These are phyloP conservation scores for Raillietiella orientalis DNA, from an alignment of 2,888 invertebrate species.

Conservation along the genomic window DNA sequence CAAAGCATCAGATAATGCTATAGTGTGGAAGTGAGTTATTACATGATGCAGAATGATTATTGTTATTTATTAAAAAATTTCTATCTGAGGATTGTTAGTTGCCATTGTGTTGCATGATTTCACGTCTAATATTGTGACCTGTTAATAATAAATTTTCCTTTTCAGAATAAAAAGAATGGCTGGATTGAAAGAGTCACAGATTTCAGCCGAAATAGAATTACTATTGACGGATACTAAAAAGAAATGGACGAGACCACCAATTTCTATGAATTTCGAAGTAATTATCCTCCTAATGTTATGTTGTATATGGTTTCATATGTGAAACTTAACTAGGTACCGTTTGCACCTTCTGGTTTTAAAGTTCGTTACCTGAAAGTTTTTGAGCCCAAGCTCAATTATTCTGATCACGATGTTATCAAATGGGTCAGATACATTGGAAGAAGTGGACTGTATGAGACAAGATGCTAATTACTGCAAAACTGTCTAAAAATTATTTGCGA, in stretches of 20 bases:
- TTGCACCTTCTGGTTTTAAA: constrained; percentile 98
- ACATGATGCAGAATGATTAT: neutral
- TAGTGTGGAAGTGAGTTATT: constrained; percentile 54
- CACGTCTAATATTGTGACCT: too few species aligned
- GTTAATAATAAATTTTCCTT: too few species aligned
- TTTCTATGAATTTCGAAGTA: constrained; percentile 97
- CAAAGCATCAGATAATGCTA: constrained; percentile 97
- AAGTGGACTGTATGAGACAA: constrained; percentile 92
- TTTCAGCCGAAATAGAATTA: constrained; percentile 95
- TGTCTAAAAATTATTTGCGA: too few species aligned
- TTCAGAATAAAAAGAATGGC: constrained; percentile 22
- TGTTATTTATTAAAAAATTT: neutral
- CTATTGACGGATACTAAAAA: constrained; percentile 96
- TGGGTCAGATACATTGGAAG: constrained; percentile 99
- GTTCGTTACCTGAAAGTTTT: constrained; percentile 98
- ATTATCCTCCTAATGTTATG: constrained; percentile 5
- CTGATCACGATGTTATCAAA: constrained; percentile 99
- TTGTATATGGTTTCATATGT: constrained; percentile 4
- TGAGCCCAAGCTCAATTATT: constrained; percentile 96
- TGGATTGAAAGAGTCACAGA: constrained; percentile 91
- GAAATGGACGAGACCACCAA: constrained; percentile 98
- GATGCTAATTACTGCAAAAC: too few species aligned
- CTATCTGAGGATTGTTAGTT: too few species aligned
- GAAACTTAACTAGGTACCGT: constrained; percentile 89
- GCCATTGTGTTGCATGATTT: too few species aligned